phyloP scores from a whole-genome alignment of 2,888 invertebrate genomes.

The Papilio demoleus region DNA sequence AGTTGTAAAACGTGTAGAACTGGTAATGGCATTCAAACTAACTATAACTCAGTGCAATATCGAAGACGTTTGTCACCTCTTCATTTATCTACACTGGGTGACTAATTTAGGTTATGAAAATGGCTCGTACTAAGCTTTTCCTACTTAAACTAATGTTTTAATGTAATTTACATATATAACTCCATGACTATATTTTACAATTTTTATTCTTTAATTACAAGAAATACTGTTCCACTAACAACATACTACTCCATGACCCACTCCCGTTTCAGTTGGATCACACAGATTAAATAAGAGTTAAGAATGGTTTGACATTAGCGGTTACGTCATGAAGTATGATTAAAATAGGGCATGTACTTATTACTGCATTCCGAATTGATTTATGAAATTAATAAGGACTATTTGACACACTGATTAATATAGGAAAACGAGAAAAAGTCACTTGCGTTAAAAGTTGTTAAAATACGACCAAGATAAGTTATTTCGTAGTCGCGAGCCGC shows the following conservation, averaged over 20 bases:
- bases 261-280: constrained; percentile 29
- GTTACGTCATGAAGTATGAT: constrained; percentile 24
- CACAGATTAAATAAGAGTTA: constrained; percentile 34
- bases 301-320: constrained; percentile 21
- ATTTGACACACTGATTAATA: too few species aligned
- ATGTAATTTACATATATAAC: constrained; percentile 30
- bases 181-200: constrained; percentile 28
- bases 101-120: constrained; percentile 77
- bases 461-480: background rate
- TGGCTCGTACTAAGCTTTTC: constrained; percentile 53
- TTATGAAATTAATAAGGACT: background rate
- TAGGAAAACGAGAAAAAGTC: background rate
- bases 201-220: constrained; percentile 22
- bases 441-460: background rate
- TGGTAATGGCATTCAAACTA: constrained; percentile 44
- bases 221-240: constrained; percentile 33
- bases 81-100: constrained; percentile 58
- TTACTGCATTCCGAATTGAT: background rate
- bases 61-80: constrained; percentile 65
- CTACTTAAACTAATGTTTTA: constrained; percentile 32
- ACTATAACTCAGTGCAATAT: constrained; percentile 49
- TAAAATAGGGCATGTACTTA: background rate
- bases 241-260: constrained; percentile 37
- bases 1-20: constrained; percentile 43
- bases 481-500: background rate